Base-by-base conservation (phyloP, 2,113 vertebrate genomes). In the Hippocampus comes region DNA sequence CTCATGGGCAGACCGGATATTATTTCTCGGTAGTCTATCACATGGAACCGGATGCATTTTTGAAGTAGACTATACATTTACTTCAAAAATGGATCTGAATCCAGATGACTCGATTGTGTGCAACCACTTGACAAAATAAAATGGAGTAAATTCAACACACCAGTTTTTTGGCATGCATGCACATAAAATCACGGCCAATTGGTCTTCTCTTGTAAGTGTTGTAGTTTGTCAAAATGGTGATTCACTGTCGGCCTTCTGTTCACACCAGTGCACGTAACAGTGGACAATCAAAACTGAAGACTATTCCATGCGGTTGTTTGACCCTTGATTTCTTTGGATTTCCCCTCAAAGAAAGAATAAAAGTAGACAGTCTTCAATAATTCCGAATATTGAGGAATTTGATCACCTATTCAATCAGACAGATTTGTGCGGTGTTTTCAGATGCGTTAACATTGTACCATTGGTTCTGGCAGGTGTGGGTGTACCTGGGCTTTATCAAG, bases 401-500 rank as follows among this genome's bases (percentile, higher is more conserved):
- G 14, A 49, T 59, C 11, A 12, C 5, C 57, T 17, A 23, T 23
- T 59, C 57, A 27, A 59, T 12, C 21, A 46, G 21, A 2, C 8
- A 21, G 20, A 18, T 4, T 42, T 10, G 43, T 63, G 2, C 20
- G 38, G 15, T 46, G 9, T 17, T 30, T 73, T 5, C 14, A 70
- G 67, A 25, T 68, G 12, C 5, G 51, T 11, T 69, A 27, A 15
- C 66, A 38, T 69, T 20, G 21, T 74, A 17, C 75, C 20, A 6
- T 72, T 81, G 71, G 12, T 42, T 79, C 66, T 75, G 78, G 53
- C 80, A 93, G 91, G 91, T 75, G 87, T 92, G n/a, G 91, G 90
- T 55, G 82, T 93, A 1, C 92, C 92, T 75, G 93, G 92, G 80
- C 90, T 92, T 67, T 93, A 91, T 68, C 92, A 93, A 84, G 90